A percentile compares a stretch with the other conserved stretches of the same genome.
These are phyloP conservation scores for Cardiocondyla obscurior DNA, from an alignment of 1,140 invertebrate genomes.

Conservation along the genomic window DNA sequence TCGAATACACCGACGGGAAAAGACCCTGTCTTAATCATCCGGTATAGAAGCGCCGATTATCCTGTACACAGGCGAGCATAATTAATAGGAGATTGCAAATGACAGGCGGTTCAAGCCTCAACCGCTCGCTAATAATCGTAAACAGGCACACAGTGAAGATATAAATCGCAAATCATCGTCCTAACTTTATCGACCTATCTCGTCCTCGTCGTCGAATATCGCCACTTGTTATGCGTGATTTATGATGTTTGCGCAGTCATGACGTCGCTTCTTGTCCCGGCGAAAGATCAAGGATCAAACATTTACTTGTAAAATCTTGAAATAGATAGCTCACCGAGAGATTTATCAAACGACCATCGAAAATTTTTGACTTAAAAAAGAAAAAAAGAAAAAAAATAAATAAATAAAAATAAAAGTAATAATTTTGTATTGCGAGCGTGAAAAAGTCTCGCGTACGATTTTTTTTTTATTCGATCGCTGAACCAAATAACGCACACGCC, in stretches of 20 bases:
- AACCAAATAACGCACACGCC: not conserved
- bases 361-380: not conserved
- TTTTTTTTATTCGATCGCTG: not conserved
- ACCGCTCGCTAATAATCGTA: conserved; percentile 46
- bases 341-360: not conserved
- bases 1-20: not conserved
- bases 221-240: not conserved
- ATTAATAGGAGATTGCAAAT: conserved; percentile 63
- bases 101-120: conserved; percentile 43
- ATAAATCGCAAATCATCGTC: conserved; percentile 41
- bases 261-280: not conserved
- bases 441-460: not conserved
- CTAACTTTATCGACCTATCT: conserved; percentile 11
- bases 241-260: not conserved
- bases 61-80: conserved; percentile 5
- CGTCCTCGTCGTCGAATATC: conserved; percentile 6
- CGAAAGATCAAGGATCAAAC: not conserved
- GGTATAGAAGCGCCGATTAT: conserved; percentile 8
- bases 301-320: not conserved
- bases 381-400: too few species aligned
- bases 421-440: too few species aligned
- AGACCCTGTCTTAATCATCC: not conserved
- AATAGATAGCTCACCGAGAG: not conserved
- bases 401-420: too few species aligned
- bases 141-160: conserved; percentile 34